Evolutionary conservation across 1,140 invertebrate genomes (phyloP).

Genomic region (Pteromalus puparum): DNA sequence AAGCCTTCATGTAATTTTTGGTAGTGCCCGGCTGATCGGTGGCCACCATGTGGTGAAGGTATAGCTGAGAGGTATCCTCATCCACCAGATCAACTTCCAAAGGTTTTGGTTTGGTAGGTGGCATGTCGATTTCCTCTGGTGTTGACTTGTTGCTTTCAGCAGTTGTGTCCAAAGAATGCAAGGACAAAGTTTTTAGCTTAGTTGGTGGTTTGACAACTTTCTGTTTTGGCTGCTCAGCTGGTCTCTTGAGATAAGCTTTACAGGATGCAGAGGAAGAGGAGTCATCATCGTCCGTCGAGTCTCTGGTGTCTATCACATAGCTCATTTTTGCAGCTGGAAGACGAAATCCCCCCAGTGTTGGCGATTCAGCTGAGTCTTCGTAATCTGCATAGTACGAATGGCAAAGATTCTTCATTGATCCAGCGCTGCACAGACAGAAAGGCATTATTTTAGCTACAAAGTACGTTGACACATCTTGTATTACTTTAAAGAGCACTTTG

Average conservation of each 20-base stretch:
- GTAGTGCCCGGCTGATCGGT: neutral
- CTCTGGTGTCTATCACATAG: neutral
- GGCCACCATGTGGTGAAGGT: conserved; percentile 23
- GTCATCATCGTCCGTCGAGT: neutral
- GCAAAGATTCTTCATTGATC: neutral
- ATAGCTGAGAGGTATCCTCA: neutral
- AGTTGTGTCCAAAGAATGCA: too few relatives aligned
- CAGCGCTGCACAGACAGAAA: neutral
- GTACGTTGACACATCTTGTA: too few relatives aligned
- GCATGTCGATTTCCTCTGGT: neutral
- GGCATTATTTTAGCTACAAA: neutral
- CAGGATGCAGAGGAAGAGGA: neutral
- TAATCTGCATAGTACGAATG: too few relatives aligned
- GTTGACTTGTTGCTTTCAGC: neutral
- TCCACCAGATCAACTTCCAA: neutral
- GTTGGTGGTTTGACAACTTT: neutral
- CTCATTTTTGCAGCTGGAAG: neutral
- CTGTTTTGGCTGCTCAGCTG: neutral
- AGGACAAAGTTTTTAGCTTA: neutral
- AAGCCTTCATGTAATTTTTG: neutral
- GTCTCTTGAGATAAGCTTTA: neutral
- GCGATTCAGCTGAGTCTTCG: neutral
- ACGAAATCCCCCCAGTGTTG: neutral
- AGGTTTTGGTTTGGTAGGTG: neutral
- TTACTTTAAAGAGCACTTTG: too few relatives aligned